Base-by-base conservation (phyloP, 1,140 invertebrate species). In the Calosoma granatense region DNA sequence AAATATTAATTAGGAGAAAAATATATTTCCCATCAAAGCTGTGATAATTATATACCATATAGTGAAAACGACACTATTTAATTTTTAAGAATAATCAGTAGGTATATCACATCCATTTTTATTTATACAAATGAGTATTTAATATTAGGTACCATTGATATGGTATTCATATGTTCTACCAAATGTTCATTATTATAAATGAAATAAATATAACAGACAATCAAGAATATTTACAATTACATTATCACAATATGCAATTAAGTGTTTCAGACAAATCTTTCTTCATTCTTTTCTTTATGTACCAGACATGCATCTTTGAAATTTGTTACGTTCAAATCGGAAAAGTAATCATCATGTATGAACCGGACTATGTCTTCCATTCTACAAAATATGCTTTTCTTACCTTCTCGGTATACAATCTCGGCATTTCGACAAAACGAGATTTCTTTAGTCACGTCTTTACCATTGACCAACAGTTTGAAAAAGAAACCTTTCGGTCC, bases 331-430 rank as follows among this genome's bases (percentile, higher is more conserved):
- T 91, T 91, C 36, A 92, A 85, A 12, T 77, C 71, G 6, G 76
- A 69, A 67, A 92, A 92, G 70, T 91, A 92, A 70, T 90, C 86
- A 64, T 92, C 88, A 64, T 91, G 88, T 54, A 90, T 75, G 67
- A 90, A 89, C 47, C 88, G 76, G 14, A 91, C 85, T 20, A 91
- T 89, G 65, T 86, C 87, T 64, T 92, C 88, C 61, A 92, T 87
- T 12, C 87, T 85, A 71, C 89, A 92, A 0, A 91, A 68, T 67
- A 81, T 81, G 39, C 80, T 70, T 54, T 77, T 80, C 22, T 74
- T 75, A 2, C 72, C 75, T 12, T 47, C 17, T 4, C 17, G 41
- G 4, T 12, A 47, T 9, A 78, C 69, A 59, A 69, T 73, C 60
- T 80, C 76, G 0, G 76, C 71, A 43, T 77, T 77, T 61, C 78